phyloP scores from a whole-genome alignment of 1,140 invertebrate genomes.

The Drosophila paulistorum region DNA sequence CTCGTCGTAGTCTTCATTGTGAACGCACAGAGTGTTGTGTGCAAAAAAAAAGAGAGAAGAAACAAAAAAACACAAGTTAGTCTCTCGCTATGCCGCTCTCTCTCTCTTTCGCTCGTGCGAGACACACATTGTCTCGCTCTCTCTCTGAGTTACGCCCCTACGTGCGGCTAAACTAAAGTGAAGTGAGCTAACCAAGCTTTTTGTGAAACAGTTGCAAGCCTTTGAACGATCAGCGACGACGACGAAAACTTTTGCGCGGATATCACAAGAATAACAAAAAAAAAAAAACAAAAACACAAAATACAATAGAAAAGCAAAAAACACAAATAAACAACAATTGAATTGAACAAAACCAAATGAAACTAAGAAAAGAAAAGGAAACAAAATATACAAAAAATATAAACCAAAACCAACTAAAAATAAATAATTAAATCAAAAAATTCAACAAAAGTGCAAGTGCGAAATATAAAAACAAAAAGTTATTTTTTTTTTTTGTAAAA shows the following conservation, averaged over 20 bases:
- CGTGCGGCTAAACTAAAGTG: constrained; percentile 26
- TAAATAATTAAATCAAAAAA: background rate
- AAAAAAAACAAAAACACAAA: constrained; percentile 29
- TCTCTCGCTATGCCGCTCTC: constrained; percentile 11
- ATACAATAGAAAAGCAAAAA: constrained; percentile 26
- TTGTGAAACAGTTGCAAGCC: constrained; percentile 83
- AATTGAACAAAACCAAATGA: background rate
- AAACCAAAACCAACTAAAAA: background rate
- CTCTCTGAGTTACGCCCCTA: constrained; percentile 7
- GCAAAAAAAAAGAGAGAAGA: background rate
- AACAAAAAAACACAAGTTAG: background rate
- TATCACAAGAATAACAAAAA: constrained; percentile 31
- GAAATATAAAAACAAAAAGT: background rate
- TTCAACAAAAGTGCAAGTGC: background rate
- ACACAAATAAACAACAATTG: constrained; percentile 17
- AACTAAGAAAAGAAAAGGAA: background rate
- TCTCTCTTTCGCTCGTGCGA: background rate
- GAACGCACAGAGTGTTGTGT: background rate
- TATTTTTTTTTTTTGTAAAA: background rate
- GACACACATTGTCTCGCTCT: background rate
- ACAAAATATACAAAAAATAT: background rate
- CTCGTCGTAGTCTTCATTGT: constrained; percentile 9
- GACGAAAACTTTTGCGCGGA: constrained; percentile 81
- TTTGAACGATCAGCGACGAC: constrained; percentile 83
- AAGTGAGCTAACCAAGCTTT: constrained; percentile 67